Evolutionary conservation across 2,888 invertebrate species (phyloP).

Genomic region (Heptascelio sp.): DNA sequence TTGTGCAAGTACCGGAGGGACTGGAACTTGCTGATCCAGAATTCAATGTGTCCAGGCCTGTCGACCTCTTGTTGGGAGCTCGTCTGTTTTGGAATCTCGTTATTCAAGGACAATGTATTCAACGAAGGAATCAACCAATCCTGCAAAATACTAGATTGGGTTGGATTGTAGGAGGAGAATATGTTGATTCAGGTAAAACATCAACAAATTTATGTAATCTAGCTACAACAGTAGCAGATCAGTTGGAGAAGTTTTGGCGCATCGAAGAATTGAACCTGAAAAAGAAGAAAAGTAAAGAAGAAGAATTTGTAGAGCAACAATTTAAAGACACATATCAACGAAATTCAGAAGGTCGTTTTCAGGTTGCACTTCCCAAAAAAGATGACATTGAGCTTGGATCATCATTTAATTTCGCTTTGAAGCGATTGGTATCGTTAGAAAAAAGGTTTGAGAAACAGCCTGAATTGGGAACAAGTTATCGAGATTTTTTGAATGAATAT

Average conservation of each 20-base stretch:
- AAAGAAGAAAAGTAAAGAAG: not conserved
- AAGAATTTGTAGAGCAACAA: not conserved
- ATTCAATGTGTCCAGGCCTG: not conserved
- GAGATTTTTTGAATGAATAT: not conserved
- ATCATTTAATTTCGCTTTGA: not conserved
- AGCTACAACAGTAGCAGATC: not conserved
- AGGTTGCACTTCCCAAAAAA: not conserved
- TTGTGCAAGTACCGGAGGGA: not conserved
- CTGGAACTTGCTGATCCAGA: conserved; percentile 4
- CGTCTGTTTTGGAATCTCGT: not conserved
- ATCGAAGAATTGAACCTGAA: not conserved
- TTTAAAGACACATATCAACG: not conserved
- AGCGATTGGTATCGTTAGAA: too few species aligned
- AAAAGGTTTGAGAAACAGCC: too few species aligned
- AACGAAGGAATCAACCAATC: not conserved
- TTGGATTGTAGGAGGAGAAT: not conserved
- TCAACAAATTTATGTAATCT: not conserved
- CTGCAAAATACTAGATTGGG: not conserved
- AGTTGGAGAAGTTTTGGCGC: not conserved
- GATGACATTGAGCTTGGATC: not conserved
- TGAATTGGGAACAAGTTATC: not conserved
- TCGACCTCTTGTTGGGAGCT: not conserved
- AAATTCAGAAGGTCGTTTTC: not conserved
- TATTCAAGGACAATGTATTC: not conserved
- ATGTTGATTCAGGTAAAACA: too few species aligned